Conservation (phyloP, 2,888 invertebrate genomes). For the Malthinus flaveolus region DNA sequence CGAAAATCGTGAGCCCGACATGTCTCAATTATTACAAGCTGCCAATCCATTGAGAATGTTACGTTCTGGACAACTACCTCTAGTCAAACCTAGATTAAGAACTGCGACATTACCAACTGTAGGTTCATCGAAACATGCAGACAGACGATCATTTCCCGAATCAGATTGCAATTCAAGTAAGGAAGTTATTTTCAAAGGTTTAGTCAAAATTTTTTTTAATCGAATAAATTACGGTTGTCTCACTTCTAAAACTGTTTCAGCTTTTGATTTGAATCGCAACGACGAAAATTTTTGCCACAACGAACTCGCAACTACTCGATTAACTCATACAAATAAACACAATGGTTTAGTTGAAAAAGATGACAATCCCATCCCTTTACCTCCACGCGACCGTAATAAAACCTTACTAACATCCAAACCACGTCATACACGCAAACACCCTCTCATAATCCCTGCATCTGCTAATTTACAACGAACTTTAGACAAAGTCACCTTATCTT, state of each 20-base stretch:
- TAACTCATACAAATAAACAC: neutral
- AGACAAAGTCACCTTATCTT: conserved; percentile 57
- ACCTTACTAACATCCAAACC: conserved; percentile 66
- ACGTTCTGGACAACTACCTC: conserved; percentile 60
- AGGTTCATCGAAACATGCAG: conserved; percentile 31
- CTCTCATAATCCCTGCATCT: conserved; percentile 73
- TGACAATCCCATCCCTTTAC: conserved; percentile 75
- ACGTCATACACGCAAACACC: conserved; percentile 80
- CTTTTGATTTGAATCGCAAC: neutral
- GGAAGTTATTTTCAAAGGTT: neutral
- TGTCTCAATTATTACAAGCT: conserved; percentile 47
- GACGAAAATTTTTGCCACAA: too few species aligned
- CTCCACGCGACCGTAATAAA: conserved; percentile 74
- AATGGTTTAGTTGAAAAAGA: conserved; percentile 35
- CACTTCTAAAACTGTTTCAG: conserved; percentile 3
- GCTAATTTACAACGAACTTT: conserved; percentile 63
- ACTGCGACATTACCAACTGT: conserved; percentile 39
- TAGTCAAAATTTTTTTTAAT: neutral
- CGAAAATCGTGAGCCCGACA: conserved; percentile 60
- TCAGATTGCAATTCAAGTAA: conserved; percentile 28
- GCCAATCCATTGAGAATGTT: conserved; percentile 70
- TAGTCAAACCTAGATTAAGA: conserved; percentile 53
- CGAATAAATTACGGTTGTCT: neutral
- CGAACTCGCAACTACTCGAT: neutral
- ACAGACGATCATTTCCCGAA: conserved; percentile 30